Evolutionary conservation across 2,797 vertebrate genomes (phyloP).

Genomic region (Eulemur rubriventer): DNA sequence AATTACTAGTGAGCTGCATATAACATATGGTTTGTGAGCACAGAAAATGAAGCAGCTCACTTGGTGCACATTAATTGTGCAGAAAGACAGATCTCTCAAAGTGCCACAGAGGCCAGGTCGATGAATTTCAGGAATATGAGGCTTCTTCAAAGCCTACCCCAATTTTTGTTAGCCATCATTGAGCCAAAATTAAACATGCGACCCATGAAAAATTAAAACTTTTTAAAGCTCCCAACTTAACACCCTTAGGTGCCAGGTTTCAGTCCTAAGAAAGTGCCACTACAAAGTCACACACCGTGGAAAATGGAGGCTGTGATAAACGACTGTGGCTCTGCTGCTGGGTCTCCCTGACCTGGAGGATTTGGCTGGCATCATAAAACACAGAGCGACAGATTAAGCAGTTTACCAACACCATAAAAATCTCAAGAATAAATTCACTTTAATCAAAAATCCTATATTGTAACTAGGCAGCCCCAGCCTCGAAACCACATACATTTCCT

Average conservation of each 20-base stretch:
- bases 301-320: conserved; percentile 76
- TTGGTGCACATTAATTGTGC: background rate
- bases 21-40: background rate
- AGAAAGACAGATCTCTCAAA: background rate
- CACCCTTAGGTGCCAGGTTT: conserved; percentile 44
- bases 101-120: background rate
- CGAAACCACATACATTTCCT: conserved; percentile 34
- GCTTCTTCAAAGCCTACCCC: background rate
- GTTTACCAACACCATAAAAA: conserved; percentile 79
- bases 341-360: conserved; percentile 79
- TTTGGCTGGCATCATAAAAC: conserved; percentile 73
- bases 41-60: background rate
- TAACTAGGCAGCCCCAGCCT: conserved; percentile 48
- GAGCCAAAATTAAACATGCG: conserved; percentile 16
- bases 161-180: conserved; percentile 18
- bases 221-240: conserved; percentile 63
- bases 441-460: conserved; percentile 72
- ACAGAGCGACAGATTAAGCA: conserved; percentile 72
- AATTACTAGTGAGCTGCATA: background rate
- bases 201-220: conserved; percentile 49
- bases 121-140: conserved; percentile 15
- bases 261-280: conserved; percentile 31
- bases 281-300: conserved; percentile 55
- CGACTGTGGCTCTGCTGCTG: background rate
- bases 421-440: conserved; percentile 79